Percentiles rank a stretch among this genome's conserved stretches.
Evolutionary conservation across 2,113 vertebrate genomes (phyloP).

Genomic region (Spheniscus mendiculus): DNA sequence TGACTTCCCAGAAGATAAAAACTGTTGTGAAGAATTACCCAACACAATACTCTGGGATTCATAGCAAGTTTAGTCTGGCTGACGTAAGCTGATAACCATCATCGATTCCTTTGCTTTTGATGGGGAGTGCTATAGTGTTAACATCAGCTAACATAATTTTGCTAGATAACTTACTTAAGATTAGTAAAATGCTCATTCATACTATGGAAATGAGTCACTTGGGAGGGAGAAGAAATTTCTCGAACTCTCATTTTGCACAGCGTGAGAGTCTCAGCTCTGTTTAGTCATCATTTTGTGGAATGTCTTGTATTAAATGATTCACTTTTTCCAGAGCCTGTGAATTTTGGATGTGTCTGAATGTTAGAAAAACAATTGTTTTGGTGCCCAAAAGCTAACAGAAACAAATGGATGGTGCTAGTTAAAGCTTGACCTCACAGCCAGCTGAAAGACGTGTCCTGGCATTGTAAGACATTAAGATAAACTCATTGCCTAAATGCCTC

Average conservation of each 20-base stretch:
- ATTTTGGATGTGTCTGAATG: not conserved
- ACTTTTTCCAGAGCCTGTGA: not conserved
- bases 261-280: not conserved
- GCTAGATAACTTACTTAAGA: not conserved
- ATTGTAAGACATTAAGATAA: not conserved
- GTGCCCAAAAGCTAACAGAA: not conserved
- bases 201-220: not conserved
- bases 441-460: not conserved
- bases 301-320: not conserved
- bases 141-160: not conserved
- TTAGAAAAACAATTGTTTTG: not conserved
- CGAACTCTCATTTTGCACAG: not conserved
- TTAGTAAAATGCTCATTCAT: not conserved
- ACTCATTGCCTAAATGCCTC: not conserved
- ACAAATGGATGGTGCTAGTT: not conserved
- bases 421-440: not conserved
- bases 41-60: not conserved
- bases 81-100: not conserved
- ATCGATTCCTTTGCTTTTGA: not conserved
- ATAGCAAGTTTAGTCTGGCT: not conserved
- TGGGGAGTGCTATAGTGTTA: not conserved
- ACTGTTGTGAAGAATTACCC: not conserved
- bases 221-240: not conserved
- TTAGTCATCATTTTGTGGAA: not conserved
- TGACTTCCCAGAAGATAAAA: not conserved